Base-by-base conservation (phyloP, 2,113 vertebrate species). In the Mustelus asterias region DNA sequence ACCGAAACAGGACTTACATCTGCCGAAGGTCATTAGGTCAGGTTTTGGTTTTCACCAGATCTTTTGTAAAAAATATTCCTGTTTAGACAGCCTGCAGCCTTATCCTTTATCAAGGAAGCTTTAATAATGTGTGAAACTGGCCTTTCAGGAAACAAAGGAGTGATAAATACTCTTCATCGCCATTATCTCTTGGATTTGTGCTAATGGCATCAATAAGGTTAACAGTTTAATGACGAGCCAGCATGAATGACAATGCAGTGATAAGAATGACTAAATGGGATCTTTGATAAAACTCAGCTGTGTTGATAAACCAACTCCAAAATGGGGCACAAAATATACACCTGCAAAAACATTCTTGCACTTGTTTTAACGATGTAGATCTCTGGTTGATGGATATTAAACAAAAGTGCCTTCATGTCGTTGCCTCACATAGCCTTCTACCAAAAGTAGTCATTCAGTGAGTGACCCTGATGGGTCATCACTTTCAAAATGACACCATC, bases 151-250 rank as follows among this genome's bases (percentile, higher is more conserved):
- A 63, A 94, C 90, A 67, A 94, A 94, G 90, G 60, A 67, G 33
- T 94, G 90, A 67, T 94, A 94, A 94, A 94, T 67, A 37, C 90
- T 20, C 90, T 93, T 37, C 58, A 65, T 33, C 58, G 18, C 60
- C 90, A 94, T 94, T 94, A 94, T 94, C 90, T 94, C 60, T 37
- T 69, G n/a, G 26, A 29, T 33, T 94, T 94, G 90, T 41, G 63
- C 37, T 41, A 65, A 67, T 67, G 60, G 16, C 63, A 94, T 94
- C 63, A 94, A 63, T 37, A 29, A 65, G 48, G 90, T 94, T 65
- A 69, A 37, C 90, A 67, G 63, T 94, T 94, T 94, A 67, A 67
- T 7, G n/a, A 1, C 1, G n/a, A 94, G 37, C 33, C 16, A 94
- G n/a, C 63, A 41, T 16, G 65, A 94, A 67, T 67, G n/a, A 69